phyloP scores from a whole-genome alignment of 2,113 vertebrate genomes.

The Pitta sordida region DNA sequence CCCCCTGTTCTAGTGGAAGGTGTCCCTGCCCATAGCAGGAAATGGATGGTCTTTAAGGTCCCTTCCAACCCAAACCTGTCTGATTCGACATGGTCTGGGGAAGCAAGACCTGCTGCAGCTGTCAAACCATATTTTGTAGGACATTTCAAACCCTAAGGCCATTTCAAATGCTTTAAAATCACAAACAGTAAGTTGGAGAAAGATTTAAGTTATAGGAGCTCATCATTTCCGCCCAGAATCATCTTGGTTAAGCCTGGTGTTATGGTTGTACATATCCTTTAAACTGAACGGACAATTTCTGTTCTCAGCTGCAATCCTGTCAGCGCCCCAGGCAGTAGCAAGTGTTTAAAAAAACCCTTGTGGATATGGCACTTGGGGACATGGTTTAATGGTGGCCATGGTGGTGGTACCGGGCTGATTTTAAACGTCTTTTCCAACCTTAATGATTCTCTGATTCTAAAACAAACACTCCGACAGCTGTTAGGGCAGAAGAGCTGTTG shows the following conservation, averaged over 20 bases:
- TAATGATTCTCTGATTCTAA: neutral
- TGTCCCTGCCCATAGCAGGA: neutral
- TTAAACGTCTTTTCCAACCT: neutral
- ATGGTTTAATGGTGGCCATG: neutral
- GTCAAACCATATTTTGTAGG: neutral
- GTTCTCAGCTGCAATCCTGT: neutral
- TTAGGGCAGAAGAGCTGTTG: neutral
- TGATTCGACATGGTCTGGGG: neutral
- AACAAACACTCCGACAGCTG: neutral
- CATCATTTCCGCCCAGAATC: neutral
- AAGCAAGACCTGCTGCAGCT: neutral
- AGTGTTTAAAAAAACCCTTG: accelerated
- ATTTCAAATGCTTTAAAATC: neutral
- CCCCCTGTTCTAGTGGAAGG: neutral
- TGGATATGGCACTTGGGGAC: neutral
- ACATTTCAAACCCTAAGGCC: neutral
- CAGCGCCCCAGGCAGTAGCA: neutral
- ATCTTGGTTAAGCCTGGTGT: neutral
- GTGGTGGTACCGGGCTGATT: neutral
- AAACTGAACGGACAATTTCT: neutral
- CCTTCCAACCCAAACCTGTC: neutral
- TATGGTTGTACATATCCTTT: accelerated
- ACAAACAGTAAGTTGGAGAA: neutral
- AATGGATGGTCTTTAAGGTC: neutral
- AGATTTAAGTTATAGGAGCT: neutral